Conservation (phyloP, 1,140 invertebrate species). For the Idris sp. region DNA sequence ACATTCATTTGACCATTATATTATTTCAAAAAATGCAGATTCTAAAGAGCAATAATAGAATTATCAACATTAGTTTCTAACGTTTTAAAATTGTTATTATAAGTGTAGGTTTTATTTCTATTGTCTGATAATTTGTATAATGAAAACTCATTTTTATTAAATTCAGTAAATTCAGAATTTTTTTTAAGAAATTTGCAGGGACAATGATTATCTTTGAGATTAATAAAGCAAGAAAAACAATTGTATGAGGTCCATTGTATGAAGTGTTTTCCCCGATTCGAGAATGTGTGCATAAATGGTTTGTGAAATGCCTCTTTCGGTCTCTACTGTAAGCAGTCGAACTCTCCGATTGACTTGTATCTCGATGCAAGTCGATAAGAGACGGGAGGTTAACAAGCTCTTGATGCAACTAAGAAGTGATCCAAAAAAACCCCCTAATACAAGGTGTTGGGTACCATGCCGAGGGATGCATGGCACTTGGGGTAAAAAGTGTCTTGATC, state of each 20-base stretch:
- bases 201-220: too few relatives aligned
- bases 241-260: not conserved
- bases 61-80: too few relatives aligned
- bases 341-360: not conserved
- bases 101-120: not conserved
- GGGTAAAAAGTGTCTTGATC: too few relatives aligned
- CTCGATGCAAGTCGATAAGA: too few relatives aligned
- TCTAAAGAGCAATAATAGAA: conserved; percentile 40
- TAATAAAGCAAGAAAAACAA: not conserved
- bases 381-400: too few relatives aligned
- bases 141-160: conserved; percentile 1
- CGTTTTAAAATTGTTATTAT: too few relatives aligned
- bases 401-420: not conserved
- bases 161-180: not conserved
- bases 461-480: too few relatives aligned
- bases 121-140: not conserved
- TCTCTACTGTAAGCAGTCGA: not conserved
- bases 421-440: not conserved
- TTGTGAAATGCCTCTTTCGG: not conserved
- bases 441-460: too few relatives aligned
- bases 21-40: conserved; percentile 26
- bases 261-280: too few relatives aligned
- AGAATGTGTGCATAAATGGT: too few relatives aligned
- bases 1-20: conserved; percentile 40
- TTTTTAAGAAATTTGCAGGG: not conserved